Evolutionary conservation across 1,140 invertebrate species (phyloP), one percentile per base, ranked within the genome.

Genomic region (Dufourea novaeangliae): DNA sequence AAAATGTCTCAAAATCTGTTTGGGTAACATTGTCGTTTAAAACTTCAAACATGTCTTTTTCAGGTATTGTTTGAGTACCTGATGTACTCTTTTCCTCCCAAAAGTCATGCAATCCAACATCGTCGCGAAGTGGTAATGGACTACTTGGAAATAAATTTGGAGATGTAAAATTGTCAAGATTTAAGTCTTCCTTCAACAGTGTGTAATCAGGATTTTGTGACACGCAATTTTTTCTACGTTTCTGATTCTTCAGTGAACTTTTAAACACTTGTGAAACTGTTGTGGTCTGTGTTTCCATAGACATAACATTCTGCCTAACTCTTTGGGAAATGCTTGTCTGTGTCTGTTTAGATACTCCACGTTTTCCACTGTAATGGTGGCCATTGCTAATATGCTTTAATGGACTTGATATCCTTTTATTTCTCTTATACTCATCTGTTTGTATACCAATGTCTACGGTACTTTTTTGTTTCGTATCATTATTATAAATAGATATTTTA

Each of bases 261-360:
- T 71, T 66, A 68, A 67, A 50, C 62, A 39, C 78, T 74, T 75
- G 54, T 22, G 70, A 37, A 72, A 71, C 67, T 71, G 86, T 86
- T 29, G 83, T 84, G 0, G 93, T 94, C 89, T 94, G 93, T 1
- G 94, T 94, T 80, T 93, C 91, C 41, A 88, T 92, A 27, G 89
- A 92, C 67, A 90, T 91, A 59, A 86, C 89, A 20, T 69, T 76
- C 6, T 77, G 67, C 64, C 87, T 92, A 27, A 88, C 86, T 68
- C 87, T 91, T 41, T 83, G 81, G 20, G 83, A 67, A 14, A 74
- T 70, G 78, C 80, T 89, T 11, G 93, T 94, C 80, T 94, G 94
- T 0, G 93, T 94, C 75, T 94, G 90, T 63, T 89, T 90, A 8
- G 92, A 91, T 77, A 88, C 86, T 67, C 89, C 90, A 64, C 85